Evolutionary conservation across 2,888 invertebrate species (phyloP), one percentile per base, ranked within the genome.

Genomic region (Drosophila infuscata): DNA sequence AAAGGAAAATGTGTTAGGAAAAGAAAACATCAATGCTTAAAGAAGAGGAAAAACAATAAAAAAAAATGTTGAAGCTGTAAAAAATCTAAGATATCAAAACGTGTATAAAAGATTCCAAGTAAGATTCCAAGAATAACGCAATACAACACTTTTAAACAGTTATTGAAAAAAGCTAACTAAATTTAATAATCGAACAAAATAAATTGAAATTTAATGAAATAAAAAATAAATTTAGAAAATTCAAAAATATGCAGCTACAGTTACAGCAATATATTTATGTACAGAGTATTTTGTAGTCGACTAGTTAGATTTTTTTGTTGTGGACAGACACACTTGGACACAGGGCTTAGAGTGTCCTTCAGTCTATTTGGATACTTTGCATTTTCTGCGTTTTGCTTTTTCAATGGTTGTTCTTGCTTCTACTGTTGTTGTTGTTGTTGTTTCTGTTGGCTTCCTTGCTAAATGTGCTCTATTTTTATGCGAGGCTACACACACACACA

Each of bases 301-400:
- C 9, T n/a, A 3, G 30, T 30, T 29, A 30, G 0, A 35, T 15
- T 41, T 15, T 25, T 30, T 60, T 5, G 15, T 25, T 54, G 32
- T 41, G 43, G 60, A 74, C 72, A 68, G 63, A 82, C 65, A 79
- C 76, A 88, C 81, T 88, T 86, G 85, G 80, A 79, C 83, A 89
- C 70, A 79, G 51, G 64, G 78, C 79, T 82, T 81, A 66, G 73
- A 89, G 88, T 89, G 88, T 89, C 88, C 88, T 88, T 88, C 89
- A 87, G 86, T 88, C 88, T 89, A 89, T 89, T 88, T 88, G 89
- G 85, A 87, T 88, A 86, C 88, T 89, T 85, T 87, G 87, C 87
- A 88, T 81, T 78, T 76, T 80, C 74, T 70, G 72, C 70, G 70
- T 83, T 86, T 81, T 77, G 64, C 68, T 74, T 78, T 69, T 69